Evolutionary conservation across 2,797 vertebrate genomes (phyloP), one percentile per base, ranked within the genome.

Genomic region (Argyrosomus regius): DNA sequence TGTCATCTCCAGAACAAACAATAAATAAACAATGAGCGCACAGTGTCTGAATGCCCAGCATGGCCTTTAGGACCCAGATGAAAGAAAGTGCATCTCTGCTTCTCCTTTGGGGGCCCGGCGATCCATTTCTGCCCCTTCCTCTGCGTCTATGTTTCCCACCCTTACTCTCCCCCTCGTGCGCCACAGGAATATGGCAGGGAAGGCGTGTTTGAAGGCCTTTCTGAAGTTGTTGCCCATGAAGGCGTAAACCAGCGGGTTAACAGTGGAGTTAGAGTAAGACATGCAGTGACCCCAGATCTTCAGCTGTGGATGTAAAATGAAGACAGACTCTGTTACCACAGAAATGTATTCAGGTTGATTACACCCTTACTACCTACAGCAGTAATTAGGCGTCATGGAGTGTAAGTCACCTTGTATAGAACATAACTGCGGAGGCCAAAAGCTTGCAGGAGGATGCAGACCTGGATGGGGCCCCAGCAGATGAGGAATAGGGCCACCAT

Each of bases 231-330:
- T 95, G 20, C 95, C 95, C 93, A 93, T 95, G 84, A 96, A 96
- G 58, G 93, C 93, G 28, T 96, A 95, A 62, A 95, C 90, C 49
- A 95, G 86, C 0, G 83, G 93, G 87, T 96, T 95, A 67, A 95
- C 65, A 6, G 94, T 95, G 24, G 95, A 96, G 88, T 95, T 96
- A 82, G 93, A 93, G 85, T 95, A 95, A n/a, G 94, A 96, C 95
- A 95, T 95, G 88, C 95, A 95, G 72, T 95, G 95, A 43, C 94
- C 95, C 94, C 94, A 96, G 48, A 95, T 96, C 88, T 94, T 95
- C 61, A 94, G 82, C 89, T 91, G 85, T 26, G 66, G 67, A 68
- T 11, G 62, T 4, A 78, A 67, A 63, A 45, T 31, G 11, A 35
- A 56, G 5, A 54, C 16, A 1, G 22, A 59, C 1, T 63, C 5